A percentile compares a stretch with the other conserved stretches of the same genome.
phyloP scores from a whole-genome alignment of 2,888 invertebrate species.

The Synergus umbraculus region DNA sequence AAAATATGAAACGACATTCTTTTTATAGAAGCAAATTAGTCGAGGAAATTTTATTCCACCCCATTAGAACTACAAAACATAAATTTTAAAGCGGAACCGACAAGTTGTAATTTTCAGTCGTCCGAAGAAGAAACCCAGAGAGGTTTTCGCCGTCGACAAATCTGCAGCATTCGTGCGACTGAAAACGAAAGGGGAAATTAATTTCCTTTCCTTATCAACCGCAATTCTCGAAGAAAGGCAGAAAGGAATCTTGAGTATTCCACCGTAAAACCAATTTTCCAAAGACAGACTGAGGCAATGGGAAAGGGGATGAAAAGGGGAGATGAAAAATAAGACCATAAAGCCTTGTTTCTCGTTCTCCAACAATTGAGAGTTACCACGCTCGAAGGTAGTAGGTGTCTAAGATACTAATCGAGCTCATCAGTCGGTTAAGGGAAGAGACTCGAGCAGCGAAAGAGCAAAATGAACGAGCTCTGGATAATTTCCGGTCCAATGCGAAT shows the following conservation, averaged over 20 bases:
- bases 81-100: neutral
- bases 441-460: neutral
- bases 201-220: constrained; percentile 35
- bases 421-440: constrained; percentile 6
- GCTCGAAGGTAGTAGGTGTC: neutral
- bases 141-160: constrained; percentile 27
- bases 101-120: constrained; percentile 9
- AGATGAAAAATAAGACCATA: constrained; percentile 16
- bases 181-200: constrained; percentile 26
- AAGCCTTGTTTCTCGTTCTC: constrained; percentile 2
- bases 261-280: constrained; percentile 25
- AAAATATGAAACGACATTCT: neutral
- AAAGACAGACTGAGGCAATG: neutral
- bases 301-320: neutral
- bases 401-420: constrained; percentile 22
- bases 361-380: constrained; percentile 16
- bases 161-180: neutral
- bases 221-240: constrained; percentile 13
- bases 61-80: neutral
- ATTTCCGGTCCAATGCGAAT: constrained; percentile 6
- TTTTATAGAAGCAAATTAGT: neutral
- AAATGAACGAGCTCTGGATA: neutral
- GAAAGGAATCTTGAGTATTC: constrained; percentile 27
- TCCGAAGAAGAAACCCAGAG: neutral
- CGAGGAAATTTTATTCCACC: neutral